Evolutionary conservation across 2,113 vertebrate species (phyloP), one percentile per base, ranked within the genome.

Genomic region (Pandion haliaetus): DNA sequence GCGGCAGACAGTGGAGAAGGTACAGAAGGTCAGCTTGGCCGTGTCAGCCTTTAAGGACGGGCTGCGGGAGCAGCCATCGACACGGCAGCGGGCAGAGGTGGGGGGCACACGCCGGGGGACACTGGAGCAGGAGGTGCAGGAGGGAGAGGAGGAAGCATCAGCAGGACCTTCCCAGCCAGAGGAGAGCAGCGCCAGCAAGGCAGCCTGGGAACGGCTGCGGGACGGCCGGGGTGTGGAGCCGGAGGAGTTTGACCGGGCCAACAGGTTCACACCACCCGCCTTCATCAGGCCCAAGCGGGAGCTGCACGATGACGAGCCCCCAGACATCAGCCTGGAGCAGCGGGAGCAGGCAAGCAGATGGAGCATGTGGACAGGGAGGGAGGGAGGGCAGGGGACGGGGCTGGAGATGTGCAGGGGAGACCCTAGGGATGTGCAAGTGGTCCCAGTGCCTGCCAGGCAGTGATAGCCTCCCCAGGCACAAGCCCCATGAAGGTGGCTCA

Each of bases 1-100:
- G 98, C 98, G 99, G 92, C 99, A 99, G 98, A 99, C 99, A 26
- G 99, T 99, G 97, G 99, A 99, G 97, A 99, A 99, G 98, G 99
- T 99, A 66, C 99, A 99, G 98, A 99, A 99, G 95, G 99, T 99
- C 97, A 99, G 95, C 70, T 98, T 98, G 54, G 99, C 99, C 2
- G 99, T 99, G 90, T 99, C 99, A 1, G 99, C 99, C 72, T 99
- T 99, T 96, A 99, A 99, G 94, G 98, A 99, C 0, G 99, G 99
- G 65, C 73, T 99, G 42, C 98, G 98, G 88, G 99, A 99, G 8
- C 99, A 98, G 18, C 84, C 98, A 5, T 63, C 96, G 1, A 69
- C 96, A 45, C 97, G 97, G 72, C 98, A 97, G 42, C 96, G 85
- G 47, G 86, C 97, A 3, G 98, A 98, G 66, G 95, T 76, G 0